Base-by-base conservation (phyloP, 2,888 invertebrate genomes). In the Lochmaea capreae region DNA sequence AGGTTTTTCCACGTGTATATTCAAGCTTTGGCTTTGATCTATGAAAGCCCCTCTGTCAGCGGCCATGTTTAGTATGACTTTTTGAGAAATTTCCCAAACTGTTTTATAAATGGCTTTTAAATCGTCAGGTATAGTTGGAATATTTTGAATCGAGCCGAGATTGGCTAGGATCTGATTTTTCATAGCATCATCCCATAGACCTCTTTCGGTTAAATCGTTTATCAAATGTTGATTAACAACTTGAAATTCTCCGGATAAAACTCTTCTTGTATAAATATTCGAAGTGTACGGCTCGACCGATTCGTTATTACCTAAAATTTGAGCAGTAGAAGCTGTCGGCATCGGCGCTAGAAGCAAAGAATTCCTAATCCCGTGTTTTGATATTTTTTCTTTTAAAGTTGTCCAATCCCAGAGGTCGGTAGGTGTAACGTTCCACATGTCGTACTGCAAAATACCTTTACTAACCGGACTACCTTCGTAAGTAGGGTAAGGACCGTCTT, bases 321-420 rank as follows among this genome's bases (percentile, higher is more conserved):
- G 99, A 3, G 99, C 99, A 0, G 99, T 99, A 1, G 98, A 98
- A 10, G 99, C 98, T 6, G 99, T 99, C 0, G 99, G 99, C 99
- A 99, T 99, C 0, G 98, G 98, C 0, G 99, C 98, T 77, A 99
- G 81, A 22, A 99, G 89, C 18, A 86, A 75, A 2, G 98, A 98
- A 88, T 99, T 99, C 72, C 99, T 90, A 0, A 99, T 89, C 11
- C 99, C 99, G 87, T 96, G 91, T 87, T 94, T 90, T 0, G 94
- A 92, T 80, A 99, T 98, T 85, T 94, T 94, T 65, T 89, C 90
- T 87, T 97, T 97, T 18, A 99, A 89, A 9, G 84, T 88, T 1
- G 88, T 84, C 99, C 99, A 99, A 86, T 99, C 91, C 95, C 97
- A 97, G 6, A 96, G 89, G 80, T 93, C 89, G 0, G 96, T 93